These are phyloP conservation scores for Drosophila infuscata DNA, from an alignment of 2,888 invertebrate genomes.

Conservation along the genomic window DNA sequence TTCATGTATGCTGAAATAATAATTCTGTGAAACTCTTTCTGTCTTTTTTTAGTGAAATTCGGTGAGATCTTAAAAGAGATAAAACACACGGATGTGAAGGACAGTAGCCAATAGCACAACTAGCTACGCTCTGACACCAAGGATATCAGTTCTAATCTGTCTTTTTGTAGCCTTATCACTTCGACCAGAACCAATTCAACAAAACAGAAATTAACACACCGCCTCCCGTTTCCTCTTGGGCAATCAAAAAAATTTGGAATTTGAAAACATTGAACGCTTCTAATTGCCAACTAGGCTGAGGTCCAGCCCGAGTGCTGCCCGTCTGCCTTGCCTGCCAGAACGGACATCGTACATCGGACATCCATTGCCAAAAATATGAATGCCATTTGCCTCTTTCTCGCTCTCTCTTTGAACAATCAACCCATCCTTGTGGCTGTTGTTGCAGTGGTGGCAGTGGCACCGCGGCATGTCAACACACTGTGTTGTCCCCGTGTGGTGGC, in stretches of 20 bases:
- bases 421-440: conserved; percentile 1
- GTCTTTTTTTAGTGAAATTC: conserved; percentile 31
- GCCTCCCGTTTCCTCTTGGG: conserved; percentile 45
- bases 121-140: neutral
- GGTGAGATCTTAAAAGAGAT: conserved; percentile 26
- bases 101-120: neutral
- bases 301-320: conserved; percentile 4
- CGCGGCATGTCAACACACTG: conserved; percentile 68
- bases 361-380: conserved; percentile 53
- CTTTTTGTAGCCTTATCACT: conserved; percentile 33
- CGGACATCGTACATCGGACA: conserved; percentile 28
- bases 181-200: conserved; percentile 32
- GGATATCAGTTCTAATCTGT: conserved; percentile 12
- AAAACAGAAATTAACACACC: conserved; percentile 24
- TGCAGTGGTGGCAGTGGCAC: conserved; percentile 38
- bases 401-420: conserved; percentile 1
- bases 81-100: neutral
- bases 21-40: neutral
- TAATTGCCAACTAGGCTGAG: conserved; percentile 62
- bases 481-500: conserved; percentile 37
- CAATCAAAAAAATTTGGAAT: conserved; percentile 74
- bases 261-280: conserved; percentile 50
- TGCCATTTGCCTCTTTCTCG: neutral
- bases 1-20: neutral
- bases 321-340: conserved; percentile 8